These are phyloP conservation scores for Athrips mouffetella DNA, from an alignment of 2,888 invertebrate species.

Conservation along the genomic window DNA sequence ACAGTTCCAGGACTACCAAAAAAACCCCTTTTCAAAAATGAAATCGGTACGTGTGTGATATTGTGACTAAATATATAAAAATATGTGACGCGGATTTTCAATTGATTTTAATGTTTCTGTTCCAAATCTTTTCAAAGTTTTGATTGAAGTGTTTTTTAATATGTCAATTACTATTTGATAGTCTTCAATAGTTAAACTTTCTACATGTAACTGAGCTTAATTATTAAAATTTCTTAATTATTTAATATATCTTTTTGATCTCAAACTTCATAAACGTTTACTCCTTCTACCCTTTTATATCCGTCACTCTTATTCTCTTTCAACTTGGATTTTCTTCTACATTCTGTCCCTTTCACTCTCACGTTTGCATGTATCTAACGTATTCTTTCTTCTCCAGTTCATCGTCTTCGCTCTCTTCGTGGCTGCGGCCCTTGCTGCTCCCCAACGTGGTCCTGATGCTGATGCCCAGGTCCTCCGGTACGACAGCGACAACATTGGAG, in stretches of 20 bases:
- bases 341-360: no score
- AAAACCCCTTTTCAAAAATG: slow-evolving; percentile 50
- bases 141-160: no score
- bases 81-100: not conserved
- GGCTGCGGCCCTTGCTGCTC: slow-evolving; percentile 48
- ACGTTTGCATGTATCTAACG: no score
- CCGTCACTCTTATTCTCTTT: no score
- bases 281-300: no score
- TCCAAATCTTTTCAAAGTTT: not conserved
- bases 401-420: slow-evolving; percentile 56
- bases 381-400: slow-evolving; percentile 45
- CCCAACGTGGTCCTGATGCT: slow-evolving; percentile 37
- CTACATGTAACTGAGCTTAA: no score
- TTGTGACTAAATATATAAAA: not conserved
- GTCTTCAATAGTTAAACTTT: no score
- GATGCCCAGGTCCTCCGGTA: slow-evolving; percentile 38
- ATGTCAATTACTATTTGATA: no score
- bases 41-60: slow-evolving; percentile 61
- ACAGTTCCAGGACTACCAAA: slow-evolving; percentile 41
- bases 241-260: no score
- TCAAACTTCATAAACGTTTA: no score
- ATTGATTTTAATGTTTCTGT: not conserved
- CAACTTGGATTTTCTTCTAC: no score
- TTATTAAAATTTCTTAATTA: no score
- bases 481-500: slow-evolving; percentile 49